phyloP scores from a whole-genome alignment of 2,888 invertebrate species.

The Thereva nobilitata region DNA sequence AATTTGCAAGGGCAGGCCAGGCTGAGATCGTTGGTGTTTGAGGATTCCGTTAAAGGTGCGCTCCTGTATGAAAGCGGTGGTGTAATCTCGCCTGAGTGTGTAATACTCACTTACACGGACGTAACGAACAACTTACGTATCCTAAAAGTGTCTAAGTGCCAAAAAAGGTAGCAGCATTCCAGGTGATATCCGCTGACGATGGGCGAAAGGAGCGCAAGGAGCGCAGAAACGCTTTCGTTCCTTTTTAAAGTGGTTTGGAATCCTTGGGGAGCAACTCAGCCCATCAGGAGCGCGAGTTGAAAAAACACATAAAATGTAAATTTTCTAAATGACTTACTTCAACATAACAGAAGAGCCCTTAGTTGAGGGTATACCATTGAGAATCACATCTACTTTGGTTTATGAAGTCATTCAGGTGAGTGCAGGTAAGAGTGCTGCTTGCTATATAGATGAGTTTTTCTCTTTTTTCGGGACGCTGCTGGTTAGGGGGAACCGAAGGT shows the following conservation, averaged over 20 bases:
- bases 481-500: not conserved
- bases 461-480: not conserved
- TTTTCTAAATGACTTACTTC: slow-evolving; percentile 37
- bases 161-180: slow-evolving; percentile 26
- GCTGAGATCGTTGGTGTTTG: slow-evolving; percentile 3
- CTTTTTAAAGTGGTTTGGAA: slow-evolving; percentile 33
- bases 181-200: slow-evolving; percentile 10
- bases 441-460: too few relatives aligned
- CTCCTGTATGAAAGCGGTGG: slow-evolving; percentile 3
- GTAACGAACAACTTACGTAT: slow-evolving; percentile 24
- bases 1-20: slow-evolving; percentile 1
- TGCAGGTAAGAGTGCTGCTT: slow-evolving; percentile 15
- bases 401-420: slow-evolving; percentile 34
- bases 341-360: slow-evolving; percentile 31
- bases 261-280: slow-evolving; percentile 31
- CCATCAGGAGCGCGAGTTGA: slow-evolving; percentile 34
- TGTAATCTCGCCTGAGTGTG: slow-evolving; percentile 27
- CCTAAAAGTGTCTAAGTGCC: slow-evolving; percentile 24
- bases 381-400: slow-evolving; percentile 34
- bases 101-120: slow-evolving; percentile 22
- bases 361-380: slow-evolving; percentile 21
- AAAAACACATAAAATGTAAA: slow-evolving; percentile 36
- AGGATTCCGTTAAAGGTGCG: not conserved
- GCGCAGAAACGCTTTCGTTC: not conserved
- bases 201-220: slow-evolving; percentile 18